These are phyloP conservation scores for Aelia acuminata DNA, from an alignment of 2,888 invertebrate species.

Conservation along the genomic window DNA sequence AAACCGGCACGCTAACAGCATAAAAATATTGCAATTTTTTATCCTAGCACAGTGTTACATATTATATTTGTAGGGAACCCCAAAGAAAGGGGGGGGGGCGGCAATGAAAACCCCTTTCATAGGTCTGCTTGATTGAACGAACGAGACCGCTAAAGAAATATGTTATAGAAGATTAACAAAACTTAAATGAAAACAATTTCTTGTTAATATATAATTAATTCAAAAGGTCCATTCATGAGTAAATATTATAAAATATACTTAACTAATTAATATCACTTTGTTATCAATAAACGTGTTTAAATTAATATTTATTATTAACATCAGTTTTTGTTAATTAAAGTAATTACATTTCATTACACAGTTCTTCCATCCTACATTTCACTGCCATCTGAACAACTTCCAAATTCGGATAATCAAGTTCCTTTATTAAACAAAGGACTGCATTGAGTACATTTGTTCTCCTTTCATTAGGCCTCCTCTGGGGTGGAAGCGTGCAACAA, in stretches of 20 bases:
- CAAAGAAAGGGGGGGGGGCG: too few relatives aligned
- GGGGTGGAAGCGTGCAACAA: slow-evolving; percentile 29
- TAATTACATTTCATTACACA: slow-evolving; percentile 74
- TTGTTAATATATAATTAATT: neutral
- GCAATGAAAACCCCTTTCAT: too few relatives aligned
- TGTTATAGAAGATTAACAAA: neutral
- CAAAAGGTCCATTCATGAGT: neutral
- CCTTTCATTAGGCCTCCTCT: slow-evolving; percentile 58
- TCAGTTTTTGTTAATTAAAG: slow-evolving; percentile 29
- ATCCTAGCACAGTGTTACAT: too few relatives aligned
- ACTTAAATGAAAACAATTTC: neutral
- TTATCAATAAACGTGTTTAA: slow-evolving; percentile 25
- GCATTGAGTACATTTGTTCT: slow-evolving; percentile 92
- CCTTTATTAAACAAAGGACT: slow-evolving; percentile 89
- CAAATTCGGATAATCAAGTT: slow-evolving; percentile 89
- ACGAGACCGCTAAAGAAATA: neutral
- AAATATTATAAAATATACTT: slow-evolving; percentile 23
- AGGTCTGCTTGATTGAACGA: neutral
- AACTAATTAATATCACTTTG: slow-evolving; percentile 35
- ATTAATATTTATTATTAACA: slow-evolving; percentile 22
- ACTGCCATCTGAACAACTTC: slow-evolving; percentile 94
- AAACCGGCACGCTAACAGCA: too few relatives aligned
- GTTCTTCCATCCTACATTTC: slow-evolving; percentile 89
- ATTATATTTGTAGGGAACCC: too few relatives aligned
- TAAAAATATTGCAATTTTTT: too few relatives aligned